Evolutionary conservation across 2,113 vertebrate species (phyloP).

Genomic region (Marmota flaviventris): DNA sequence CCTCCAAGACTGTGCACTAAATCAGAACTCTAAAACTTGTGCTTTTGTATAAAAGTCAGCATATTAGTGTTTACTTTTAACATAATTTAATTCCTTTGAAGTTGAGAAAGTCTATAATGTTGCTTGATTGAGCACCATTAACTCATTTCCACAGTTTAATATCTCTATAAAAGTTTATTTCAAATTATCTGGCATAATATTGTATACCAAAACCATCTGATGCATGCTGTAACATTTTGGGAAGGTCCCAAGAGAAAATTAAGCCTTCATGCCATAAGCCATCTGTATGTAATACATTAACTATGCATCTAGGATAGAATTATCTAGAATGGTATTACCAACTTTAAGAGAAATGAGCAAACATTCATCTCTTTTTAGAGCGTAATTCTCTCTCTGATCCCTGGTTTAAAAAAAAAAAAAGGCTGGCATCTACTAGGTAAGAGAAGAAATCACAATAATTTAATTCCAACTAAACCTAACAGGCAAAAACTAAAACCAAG

Average conservation of each 20-base stretch:
- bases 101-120: not conserved
- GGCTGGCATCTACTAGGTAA: not conserved
- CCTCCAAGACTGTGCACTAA: not conserved
- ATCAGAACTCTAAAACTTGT: not conserved
- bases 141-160: not conserved
- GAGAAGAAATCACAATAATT: not conserved
- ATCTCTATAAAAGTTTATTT: not conserved
- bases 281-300: not conserved
- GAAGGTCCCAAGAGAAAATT: constrained; percentile 5
- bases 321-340: not conserved
- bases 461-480: not conserved
- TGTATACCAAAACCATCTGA: not conserved
- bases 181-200: constrained; percentile 11
- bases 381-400: not conserved
- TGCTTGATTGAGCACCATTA: not conserved
- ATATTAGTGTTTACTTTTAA: not conserved
- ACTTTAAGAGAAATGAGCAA: constrained; percentile 28
- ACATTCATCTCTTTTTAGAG: not conserved
- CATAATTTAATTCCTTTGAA: not conserved
- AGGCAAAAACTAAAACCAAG: constrained; percentile 48
- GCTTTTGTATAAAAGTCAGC: not conserved
- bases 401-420: not conserved
- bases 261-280: not conserved
- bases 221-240: not conserved
- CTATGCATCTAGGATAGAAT: not conserved